A percentile compares a stretch with the other conserved stretches of the same genome.
These are phyloP conservation scores for Drepana arcuata DNA, from an alignment of 1,140 invertebrate species.

Conservation along the genomic window DNA sequence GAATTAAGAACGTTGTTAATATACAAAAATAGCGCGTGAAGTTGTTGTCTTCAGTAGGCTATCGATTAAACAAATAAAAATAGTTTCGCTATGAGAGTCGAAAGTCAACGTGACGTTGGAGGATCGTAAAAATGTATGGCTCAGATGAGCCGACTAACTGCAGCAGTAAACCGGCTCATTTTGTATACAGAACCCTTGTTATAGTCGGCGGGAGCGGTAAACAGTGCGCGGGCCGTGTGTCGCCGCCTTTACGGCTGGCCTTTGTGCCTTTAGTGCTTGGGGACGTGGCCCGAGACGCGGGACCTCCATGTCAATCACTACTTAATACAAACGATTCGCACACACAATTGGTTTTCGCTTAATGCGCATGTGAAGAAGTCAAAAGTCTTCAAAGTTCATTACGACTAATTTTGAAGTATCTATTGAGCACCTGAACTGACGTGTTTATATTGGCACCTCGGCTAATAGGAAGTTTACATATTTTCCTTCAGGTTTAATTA, in stretches of 20 bases:
- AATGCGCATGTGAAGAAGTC: too few species aligned
- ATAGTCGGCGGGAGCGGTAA: slow-evolving; percentile 52
- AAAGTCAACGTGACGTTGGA: slow-evolving; percentile 59
- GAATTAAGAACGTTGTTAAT: slow-evolving; percentile 48
- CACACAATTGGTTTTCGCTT: too few species aligned
- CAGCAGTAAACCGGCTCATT: slow-evolving; percentile 61
- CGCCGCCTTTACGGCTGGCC: slow-evolving; percentile 55
- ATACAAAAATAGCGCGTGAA: slow-evolving; percentile 53
- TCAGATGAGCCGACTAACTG: slow-evolving; percentile 63
- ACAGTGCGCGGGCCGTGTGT: slow-evolving; percentile 54
- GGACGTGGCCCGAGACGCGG: slow-evolving; percentile 30
- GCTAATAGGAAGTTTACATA: too few species aligned
- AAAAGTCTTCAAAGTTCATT: too few species aligned
- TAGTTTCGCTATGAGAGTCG: slow-evolving; percentile 60
- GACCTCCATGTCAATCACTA: slow-evolving; percentile 19
- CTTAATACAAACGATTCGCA: not conserved
- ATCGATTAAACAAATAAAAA: slow-evolving; percentile 71
- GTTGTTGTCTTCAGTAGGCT: slow-evolving; percentile 56
- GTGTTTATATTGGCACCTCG: too few species aligned
- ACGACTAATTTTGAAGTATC: too few species aligned
- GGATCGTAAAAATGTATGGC: slow-evolving; percentile 65
- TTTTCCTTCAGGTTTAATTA: not conserved
- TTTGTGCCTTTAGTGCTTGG: slow-evolving; percentile 53
- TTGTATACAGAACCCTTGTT: slow-evolving; percentile 65
- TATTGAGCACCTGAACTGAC: too few species aligned